Percentiles rank a stretch among this genome's conserved stretches.
Evolutionary conservation across 2,113 vertebrate species (phyloP).

Genomic region (Poeciliopsis retropinna): DNA sequence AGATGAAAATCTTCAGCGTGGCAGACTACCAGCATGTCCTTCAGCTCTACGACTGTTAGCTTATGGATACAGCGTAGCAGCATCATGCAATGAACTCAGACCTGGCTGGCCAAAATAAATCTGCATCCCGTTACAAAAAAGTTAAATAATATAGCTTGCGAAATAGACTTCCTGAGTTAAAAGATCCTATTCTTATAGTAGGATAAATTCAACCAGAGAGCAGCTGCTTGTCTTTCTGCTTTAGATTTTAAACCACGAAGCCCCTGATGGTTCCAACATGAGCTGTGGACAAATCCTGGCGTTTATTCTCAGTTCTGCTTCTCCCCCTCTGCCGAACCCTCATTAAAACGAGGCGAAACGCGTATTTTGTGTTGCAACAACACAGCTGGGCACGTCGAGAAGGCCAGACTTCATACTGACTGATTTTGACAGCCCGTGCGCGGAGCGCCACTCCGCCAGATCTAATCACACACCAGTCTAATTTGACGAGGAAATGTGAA

Average conservation of each 20-base stretch:
- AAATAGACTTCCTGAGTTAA: not conserved
- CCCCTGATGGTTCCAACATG: not conserved
- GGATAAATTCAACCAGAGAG: not conserved
- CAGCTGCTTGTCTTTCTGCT: not conserved
- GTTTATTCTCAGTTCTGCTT: not conserved
- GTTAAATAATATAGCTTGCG: no score
- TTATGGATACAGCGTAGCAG: no score
- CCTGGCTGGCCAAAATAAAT: no score
- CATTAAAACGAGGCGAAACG: conserved; percentile 3
- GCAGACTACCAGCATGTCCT: no score
- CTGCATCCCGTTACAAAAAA: no score
- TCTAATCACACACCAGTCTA: conserved; percentile 46
- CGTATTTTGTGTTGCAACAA: conserved; percentile 9
- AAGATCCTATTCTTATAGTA: not conserved
- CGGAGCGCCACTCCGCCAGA: conserved; percentile 11
- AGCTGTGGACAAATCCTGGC: not conserved
- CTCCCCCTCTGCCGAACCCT: not conserved
- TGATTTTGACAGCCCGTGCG: conserved; percentile 46
- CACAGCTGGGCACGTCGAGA: not conserved
- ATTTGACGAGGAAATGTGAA: conserved; percentile 56
- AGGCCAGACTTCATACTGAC: conserved; percentile 32
- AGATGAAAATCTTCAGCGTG: no score
- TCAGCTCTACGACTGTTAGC: no score
- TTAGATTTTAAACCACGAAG: not conserved
- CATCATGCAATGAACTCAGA: no score